Percentiles rank a stretch among this genome's conserved stretches.
Evolutionary conservation across 2,113 vertebrate species (phyloP).

Genomic region (Haplochromis burtoni): DNA sequence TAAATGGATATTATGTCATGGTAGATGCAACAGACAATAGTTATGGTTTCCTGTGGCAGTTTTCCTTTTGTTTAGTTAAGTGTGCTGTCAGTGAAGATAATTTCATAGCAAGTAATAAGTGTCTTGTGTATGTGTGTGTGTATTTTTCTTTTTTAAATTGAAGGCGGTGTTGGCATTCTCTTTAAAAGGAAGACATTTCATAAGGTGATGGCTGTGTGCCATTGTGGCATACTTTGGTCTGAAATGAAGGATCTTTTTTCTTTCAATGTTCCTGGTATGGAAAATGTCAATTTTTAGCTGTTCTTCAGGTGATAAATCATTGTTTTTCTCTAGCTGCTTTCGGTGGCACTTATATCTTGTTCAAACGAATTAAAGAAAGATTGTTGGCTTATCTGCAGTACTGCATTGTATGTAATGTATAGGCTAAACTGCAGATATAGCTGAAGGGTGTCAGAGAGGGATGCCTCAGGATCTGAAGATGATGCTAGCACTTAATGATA

Average conservation of each 20-base stretch:
- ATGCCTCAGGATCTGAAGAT: neutral
- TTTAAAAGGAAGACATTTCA: neutral
- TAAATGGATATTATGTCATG: neutral
- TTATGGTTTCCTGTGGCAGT: neutral
- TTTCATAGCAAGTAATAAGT: neutral
- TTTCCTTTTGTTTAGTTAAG: neutral
- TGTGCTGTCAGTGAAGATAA: neutral
- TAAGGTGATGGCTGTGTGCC: neutral
- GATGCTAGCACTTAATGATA: neutral
- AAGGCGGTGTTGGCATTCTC: neutral
- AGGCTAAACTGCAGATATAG: neutral
- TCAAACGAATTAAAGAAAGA: neutral
- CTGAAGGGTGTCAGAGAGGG: neutral
- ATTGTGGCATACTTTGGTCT: neutral
- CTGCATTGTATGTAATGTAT: neutral
- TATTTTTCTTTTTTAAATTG: neutral
- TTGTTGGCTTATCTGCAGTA: neutral
- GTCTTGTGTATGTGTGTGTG: neutral
- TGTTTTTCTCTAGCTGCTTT: neutral
- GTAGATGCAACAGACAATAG: neutral
- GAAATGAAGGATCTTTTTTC: neutral
- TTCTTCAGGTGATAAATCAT: neutral
- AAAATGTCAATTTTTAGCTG: neutral
- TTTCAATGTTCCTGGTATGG: neutral
- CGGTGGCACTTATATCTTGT: neutral